Evolutionary conservation across 2,113 vertebrate species (phyloP).

Genomic region (Pelmatolapia mariae): DNA sequence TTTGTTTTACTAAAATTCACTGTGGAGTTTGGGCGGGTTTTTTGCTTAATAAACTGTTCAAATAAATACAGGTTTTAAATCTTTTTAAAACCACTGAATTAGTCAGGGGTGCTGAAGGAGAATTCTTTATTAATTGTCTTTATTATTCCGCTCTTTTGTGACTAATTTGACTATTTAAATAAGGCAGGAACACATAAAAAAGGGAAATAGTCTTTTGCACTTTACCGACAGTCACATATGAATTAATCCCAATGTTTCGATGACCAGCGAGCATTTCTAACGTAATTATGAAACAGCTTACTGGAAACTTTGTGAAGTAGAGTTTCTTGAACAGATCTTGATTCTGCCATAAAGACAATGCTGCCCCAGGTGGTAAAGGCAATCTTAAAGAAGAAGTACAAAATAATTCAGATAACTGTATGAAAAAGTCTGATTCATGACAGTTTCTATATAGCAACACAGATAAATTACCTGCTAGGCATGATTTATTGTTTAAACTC

Average conservation of each 20-base stretch:
- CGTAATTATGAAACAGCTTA: constrained; percentile 57
- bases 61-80: not conserved
- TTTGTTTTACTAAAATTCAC: not conserved
- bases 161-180: not conserved
- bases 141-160: not conserved
- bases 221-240: too few species aligned
- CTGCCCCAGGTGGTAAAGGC: constrained; percentile 89
- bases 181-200: not conserved
- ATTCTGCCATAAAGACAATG: constrained; percentile 92
- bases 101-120: not conserved
- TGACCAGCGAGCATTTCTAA: not conserved
- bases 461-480: not conserved
- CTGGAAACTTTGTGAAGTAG: constrained; percentile 92
- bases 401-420: not conserved
- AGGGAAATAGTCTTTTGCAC: not conserved
- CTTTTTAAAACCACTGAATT: not conserved
- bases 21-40: not conserved
- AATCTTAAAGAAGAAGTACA: constrained; percentile 65
- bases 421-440: not conserved
- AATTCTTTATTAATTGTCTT: not conserved
- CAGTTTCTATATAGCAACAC: not conserved
- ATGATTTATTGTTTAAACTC: not conserved
- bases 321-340: constrained; percentile 78
- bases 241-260: not conserved
- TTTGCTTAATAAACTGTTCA: not conserved